phyloP scores from a whole-genome alignment of 2,888 invertebrate species.

The Beris morrisii region DNA sequence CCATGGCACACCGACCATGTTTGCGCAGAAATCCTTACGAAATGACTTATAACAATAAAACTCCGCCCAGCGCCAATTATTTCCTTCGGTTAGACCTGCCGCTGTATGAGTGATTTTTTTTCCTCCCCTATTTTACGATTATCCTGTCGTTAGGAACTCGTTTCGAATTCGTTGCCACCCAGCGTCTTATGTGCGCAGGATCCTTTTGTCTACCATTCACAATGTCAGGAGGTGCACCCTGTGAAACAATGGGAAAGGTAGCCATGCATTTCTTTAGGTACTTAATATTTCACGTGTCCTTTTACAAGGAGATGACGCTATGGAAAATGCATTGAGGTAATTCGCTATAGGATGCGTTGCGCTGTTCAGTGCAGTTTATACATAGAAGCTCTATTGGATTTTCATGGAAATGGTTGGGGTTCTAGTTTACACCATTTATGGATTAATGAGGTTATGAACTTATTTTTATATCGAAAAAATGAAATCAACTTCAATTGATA shows the following conservation, averaged over 20 bases:
- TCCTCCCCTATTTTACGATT: constrained; percentile 3
- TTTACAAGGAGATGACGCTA: not conserved
- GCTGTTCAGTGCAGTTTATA: not conserved
- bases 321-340: constrained; percentile 13
- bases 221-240: not conserved
- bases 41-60: constrained; percentile 38
- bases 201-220: constrained; percentile 37
- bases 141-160: constrained; percentile 3
- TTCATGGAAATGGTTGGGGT: too few relatives aligned
- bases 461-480: too few relatives aligned
- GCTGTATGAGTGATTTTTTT: constrained; percentile 18
- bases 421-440: too few relatives aligned
- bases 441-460: too few relatives aligned
- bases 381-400: too few relatives aligned
- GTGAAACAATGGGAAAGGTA: not conserved
- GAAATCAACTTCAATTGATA: too few relatives aligned
- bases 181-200: constrained; percentile 52
- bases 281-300: constrained; percentile 4
- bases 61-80: constrained; percentile 40
- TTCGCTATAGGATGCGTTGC: constrained; percentile 12
- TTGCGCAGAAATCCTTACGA: constrained; percentile 42
- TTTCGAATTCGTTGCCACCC: constrained; percentile 43
- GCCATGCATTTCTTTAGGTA: constrained; percentile 6
- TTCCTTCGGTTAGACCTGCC: constrained; percentile 22
- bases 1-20: not conserved